Percentiles rank a stretch among this genome's conserved stretches.
Conservation (phyloP, 2,113 vertebrate species). For the Syngnathoides biaculeatus region DNA sequence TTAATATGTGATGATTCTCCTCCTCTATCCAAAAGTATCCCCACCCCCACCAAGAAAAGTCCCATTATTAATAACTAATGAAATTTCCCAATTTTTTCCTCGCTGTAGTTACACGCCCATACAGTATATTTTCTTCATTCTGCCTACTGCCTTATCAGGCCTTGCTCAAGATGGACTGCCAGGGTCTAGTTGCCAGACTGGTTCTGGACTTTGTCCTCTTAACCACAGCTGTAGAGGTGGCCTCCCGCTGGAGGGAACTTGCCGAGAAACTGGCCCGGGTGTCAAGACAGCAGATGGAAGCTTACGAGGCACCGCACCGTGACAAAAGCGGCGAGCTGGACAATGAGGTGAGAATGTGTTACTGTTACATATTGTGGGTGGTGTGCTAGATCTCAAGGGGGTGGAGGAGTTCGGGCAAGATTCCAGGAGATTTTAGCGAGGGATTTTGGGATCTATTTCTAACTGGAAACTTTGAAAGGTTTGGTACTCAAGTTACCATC, state of each 20-base stretch:
- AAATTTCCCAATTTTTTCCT: not conserved
- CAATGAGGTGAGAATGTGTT: slow-evolving; percentile 77
- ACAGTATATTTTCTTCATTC: not conserved
- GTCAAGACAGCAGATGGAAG: slow-evolving; percentile 94
- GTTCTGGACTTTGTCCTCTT: slow-evolving; percentile 91
- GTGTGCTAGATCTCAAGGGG: not conserved
- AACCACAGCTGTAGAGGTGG: slow-evolving; percentile 95
- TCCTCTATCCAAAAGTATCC: not conserved
- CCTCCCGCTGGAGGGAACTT: slow-evolving; percentile 93
- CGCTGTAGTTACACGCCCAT: not conserved
- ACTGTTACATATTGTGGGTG: not conserved
- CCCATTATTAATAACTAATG: not conserved
- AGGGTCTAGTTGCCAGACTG: slow-evolving; percentile 88
- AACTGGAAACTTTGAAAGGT: too few species aligned
- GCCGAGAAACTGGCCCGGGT: slow-evolving; percentile 89
- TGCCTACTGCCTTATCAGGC: slow-evolving; percentile 69
- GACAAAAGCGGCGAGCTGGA: slow-evolving; percentile 86
- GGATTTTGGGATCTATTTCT: not conserved
- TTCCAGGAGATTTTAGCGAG: too few species aligned
- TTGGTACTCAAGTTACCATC: too few species aligned
- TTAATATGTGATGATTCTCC: too few species aligned
- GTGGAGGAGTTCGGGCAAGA: too few species aligned
- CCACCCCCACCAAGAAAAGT: too few species aligned
- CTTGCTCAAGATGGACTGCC: slow-evolving; percentile 94
- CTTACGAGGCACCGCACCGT: slow-evolving; percentile 89